Evolutionary conservation across 1,140 invertebrate species (phyloP).

Genomic region (Heliconius melpomene): DNA sequence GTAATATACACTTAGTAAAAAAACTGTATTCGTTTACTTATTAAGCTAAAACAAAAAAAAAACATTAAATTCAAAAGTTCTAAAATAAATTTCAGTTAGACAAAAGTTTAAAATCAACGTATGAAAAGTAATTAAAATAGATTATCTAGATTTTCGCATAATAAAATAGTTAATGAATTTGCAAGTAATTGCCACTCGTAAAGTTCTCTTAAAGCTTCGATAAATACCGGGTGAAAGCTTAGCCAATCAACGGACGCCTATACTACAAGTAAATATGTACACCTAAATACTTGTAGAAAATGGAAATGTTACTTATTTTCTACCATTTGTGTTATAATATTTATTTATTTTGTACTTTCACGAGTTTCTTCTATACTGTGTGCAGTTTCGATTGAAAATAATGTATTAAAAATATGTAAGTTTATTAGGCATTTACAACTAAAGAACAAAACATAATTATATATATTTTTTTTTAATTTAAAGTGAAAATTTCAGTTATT

Average conservation of each 20-base stretch:
- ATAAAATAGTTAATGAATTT: background rate
- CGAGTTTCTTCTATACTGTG: background rate
- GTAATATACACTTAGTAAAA: no score
- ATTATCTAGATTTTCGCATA: background rate
- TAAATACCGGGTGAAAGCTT: constrained; percentile 3
- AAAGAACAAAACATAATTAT: no score
- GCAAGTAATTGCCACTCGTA: constrained; percentile 1
- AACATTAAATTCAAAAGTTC: background rate
- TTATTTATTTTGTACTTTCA: background rate
- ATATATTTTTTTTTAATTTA: no score
- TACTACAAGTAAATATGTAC: background rate
- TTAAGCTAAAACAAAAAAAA: no score
- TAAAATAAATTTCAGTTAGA: background rate
- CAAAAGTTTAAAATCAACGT: background rate
- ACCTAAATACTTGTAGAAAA: background rate
- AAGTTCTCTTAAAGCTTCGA: background rate
- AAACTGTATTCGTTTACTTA: no score
- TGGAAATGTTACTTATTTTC: background rate
- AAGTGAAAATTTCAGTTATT: no score
- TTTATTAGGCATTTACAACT: no score
- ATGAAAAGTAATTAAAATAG: no score
- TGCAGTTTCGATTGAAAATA: background rate
- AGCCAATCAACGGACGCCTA: background rate
- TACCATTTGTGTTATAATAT: background rate
- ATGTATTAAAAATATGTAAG: no score